Evolutionary conservation across 2,888 invertebrate species (phyloP).

Genomic region (Ecdyonurus torrentis): DNA sequence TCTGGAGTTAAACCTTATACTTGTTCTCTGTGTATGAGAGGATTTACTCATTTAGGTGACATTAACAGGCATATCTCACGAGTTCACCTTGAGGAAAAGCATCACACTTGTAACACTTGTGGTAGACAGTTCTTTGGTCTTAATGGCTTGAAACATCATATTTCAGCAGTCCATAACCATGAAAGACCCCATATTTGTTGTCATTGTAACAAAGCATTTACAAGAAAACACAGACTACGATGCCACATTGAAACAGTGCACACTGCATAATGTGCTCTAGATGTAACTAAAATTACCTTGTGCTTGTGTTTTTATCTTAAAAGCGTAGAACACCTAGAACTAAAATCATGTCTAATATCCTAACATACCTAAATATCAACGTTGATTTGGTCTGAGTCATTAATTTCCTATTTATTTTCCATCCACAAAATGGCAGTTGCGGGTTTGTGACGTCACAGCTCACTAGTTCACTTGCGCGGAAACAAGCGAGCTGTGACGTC

Average conservation of each 20-base stretch:
- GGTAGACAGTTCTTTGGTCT: background rate
- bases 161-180: background rate
- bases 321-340: too few species aligned
- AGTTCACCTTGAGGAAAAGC: background rate
- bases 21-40: background rate
- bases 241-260: background rate
- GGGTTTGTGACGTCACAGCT: too few species aligned
- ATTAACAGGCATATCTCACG: background rate
- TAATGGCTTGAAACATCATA: background rate
- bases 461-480: too few species aligned
- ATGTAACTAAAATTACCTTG: too few species aligned
- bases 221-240: background rate
- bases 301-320: too few species aligned
- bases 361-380: too few species aligned
- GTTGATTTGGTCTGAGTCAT: too few species aligned
- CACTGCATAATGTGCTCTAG: too few species aligned
- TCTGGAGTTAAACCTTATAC: background rate
- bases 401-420: too few species aligned
- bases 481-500: too few species aligned
- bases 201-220: background rate
- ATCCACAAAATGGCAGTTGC: too few species aligned
- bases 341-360: too few species aligned
- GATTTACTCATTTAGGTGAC: background rate
- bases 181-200: background rate
- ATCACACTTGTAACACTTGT: background rate